These are phyloP conservation scores for Astropecten irregularis DNA, from an alignment of 53 echinoderm and acorn worm species.

Conservation along the genomic window DNA sequence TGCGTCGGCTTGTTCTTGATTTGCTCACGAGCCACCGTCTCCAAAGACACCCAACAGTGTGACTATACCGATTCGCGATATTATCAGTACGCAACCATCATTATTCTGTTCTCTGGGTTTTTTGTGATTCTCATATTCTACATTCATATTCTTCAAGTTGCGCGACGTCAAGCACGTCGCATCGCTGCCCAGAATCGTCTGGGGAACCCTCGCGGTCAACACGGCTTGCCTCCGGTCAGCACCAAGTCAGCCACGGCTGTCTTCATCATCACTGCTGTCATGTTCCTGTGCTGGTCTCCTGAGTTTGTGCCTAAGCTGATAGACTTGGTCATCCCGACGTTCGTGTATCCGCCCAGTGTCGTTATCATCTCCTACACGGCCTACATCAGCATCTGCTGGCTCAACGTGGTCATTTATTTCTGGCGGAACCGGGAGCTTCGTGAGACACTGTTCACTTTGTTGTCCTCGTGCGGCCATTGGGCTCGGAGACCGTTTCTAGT, in stretches of 20 bases:
- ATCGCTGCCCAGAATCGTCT: neutral
- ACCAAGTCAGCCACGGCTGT: constrained; percentile 23
- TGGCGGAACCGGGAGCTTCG: constrained; percentile 5
- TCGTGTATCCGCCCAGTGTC: neutral
- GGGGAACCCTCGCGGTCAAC: neutral
- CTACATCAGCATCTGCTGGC: constrained; percentile 9
- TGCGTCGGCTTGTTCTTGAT: neutral
- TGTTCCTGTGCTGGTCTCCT: neutral
- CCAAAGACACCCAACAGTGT: neutral
- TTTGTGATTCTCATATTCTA: neutral
- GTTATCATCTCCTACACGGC: neutral
- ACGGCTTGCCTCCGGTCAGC: neutral
- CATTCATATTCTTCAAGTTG: neutral
- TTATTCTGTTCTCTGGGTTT: neutral
- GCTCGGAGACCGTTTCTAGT: no score
- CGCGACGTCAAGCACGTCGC: neutral
- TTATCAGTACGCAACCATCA: neutral
- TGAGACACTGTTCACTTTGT: neutral
- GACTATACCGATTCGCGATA: neutral
- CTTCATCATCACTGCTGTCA: constrained; percentile 25
- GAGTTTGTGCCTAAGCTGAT: no score
- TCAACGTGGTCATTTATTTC: constrained; percentile 6
- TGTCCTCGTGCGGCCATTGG: neutral
- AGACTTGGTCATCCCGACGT: neutral
- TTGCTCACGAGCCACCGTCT: neutral